These are phyloP conservation scores for Rhadina sibilatrix DNA, from an alignment of 2,113 vertebrate species.

Conservation along the genomic window DNA sequence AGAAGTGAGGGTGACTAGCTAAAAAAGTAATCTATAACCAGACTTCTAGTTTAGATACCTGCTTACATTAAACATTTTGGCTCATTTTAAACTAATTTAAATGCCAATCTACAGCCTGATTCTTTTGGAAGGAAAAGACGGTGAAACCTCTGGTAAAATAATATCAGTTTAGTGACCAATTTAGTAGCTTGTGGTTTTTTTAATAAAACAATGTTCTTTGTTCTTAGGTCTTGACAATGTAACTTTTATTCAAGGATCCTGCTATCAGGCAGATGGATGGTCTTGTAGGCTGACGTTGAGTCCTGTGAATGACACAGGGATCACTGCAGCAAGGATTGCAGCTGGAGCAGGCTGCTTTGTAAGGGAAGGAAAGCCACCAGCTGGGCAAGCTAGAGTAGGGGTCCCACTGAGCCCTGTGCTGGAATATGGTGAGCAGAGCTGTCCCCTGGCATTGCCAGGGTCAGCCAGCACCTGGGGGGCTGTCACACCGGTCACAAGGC, in stretches of 20 bases:
- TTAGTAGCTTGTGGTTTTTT: background rate
- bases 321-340: background rate
- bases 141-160: background rate
- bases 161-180: background rate
- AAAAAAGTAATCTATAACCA: background rate
- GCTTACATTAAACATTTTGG: background rate
- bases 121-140: background rate
- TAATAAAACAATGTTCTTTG: background rate
- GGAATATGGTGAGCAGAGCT: background rate
- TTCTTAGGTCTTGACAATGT: background rate
- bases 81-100: background rate
- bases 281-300: accelerated
- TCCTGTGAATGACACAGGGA: accelerated
- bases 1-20: background rate
- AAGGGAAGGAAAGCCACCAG: background rate
- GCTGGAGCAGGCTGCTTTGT: background rate
- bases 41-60: background rate
- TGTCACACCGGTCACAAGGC: background rate
- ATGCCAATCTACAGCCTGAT: background rate
- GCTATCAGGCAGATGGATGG: background rate
- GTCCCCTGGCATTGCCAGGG: background rate
- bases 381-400: background rate
- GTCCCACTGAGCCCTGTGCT: background rate
- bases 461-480: background rate
- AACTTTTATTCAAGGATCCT: background rate